phyloP scores from a whole-genome alignment of 2,797 vertebrate species.

The Lepilemur ruficaudatus region DNA sequence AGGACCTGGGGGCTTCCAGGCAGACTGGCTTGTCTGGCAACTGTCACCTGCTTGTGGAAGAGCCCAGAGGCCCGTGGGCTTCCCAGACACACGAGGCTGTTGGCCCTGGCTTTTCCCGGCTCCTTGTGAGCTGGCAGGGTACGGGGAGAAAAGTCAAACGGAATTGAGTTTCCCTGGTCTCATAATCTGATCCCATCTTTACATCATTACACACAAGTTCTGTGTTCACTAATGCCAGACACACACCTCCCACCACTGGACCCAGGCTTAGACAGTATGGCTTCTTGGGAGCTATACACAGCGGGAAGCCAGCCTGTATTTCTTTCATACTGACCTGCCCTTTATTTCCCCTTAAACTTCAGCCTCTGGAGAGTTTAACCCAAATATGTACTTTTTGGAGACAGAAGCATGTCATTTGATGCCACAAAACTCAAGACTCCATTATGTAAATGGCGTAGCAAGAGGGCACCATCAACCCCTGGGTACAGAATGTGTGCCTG shows the following conservation, averaged over 20 bases:
- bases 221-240: not conserved
- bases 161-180: not conserved
- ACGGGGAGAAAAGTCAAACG: not conserved
- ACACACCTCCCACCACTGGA: not conserved
- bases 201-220: not conserved
- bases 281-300: not conserved
- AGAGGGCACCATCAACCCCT: too few species aligned
- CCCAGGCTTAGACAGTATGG: fast-evolving
- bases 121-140: conserved; percentile 80
- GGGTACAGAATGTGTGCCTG: fast-evolving
- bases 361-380: not conserved
- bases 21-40: conserved; percentile 82
- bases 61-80: conserved; percentile 71
- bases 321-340: not conserved
- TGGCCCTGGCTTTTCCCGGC: conserved; percentile 75
- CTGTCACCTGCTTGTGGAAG: conserved; percentile 79
- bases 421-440: not conserved
- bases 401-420: not conserved
- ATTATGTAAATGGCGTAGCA: fast-evolving
- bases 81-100: conserved; percentile 73
- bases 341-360: not conserved
- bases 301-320: not conserved
- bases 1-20: conserved; percentile 86
- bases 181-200: not conserved
- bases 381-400: not conserved